These are phyloP conservation scores for Thera britannica DNA, from an alignment of 2,888 invertebrate genomes.

Conservation along the genomic window DNA sequence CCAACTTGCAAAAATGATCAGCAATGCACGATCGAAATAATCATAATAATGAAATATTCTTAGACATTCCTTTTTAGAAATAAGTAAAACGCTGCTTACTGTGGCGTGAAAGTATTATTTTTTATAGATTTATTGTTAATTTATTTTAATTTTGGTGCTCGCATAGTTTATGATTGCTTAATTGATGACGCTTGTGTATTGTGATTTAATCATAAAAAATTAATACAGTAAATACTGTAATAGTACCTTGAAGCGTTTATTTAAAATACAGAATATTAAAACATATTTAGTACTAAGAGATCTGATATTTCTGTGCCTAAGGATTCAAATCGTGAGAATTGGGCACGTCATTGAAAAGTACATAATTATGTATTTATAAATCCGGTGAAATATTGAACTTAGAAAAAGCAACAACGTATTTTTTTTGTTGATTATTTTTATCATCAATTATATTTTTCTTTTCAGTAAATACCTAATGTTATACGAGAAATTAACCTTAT, in stretches of 20 bases:
- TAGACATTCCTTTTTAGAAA: conserved; percentile 8
- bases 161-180: neutral
- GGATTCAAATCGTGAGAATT: no score
- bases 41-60: neutral
- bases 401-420: neutral
- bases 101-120: conserved; percentile 22
- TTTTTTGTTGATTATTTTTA: neutral
- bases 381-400: neutral
- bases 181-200: no score
- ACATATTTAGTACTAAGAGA: no score
- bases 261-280: no score
- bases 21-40: neutral
- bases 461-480: neutral
- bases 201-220: no score
- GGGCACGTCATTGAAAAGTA: no score
- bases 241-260: no score
- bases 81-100: neutral
- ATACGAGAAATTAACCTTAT: neutral
- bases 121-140: conserved; percentile 4
- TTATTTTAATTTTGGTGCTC: neutral
- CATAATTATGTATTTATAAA: no score
- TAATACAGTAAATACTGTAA: no score
- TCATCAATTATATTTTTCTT: neutral
- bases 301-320: no score
- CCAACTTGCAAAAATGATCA: neutral